Conservation (phyloP, 2,888 invertebrate genomes). For the Scaptomyza polygonia region DNA sequence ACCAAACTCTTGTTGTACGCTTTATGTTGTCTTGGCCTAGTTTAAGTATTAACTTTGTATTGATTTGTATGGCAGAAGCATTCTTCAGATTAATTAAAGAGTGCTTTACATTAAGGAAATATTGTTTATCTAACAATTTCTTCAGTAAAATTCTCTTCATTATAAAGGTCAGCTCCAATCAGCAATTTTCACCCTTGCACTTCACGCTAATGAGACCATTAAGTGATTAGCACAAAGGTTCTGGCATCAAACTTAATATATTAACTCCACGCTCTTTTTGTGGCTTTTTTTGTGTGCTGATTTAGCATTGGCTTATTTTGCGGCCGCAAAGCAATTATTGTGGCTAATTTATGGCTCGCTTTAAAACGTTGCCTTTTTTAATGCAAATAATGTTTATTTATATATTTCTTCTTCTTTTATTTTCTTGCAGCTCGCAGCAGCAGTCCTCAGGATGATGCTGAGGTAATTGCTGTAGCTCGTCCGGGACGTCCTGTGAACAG, state of each 20-base stretch:
- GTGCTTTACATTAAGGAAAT: no score
- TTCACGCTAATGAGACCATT: slow-evolving; percentile 65
- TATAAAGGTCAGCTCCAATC: slow-evolving; percentile 33
- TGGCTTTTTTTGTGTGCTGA: slow-evolving; percentile 57
- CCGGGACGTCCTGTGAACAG: slow-evolving; percentile 20
- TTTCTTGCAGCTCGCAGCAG: slow-evolving; percentile 73
- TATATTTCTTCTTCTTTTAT: slow-evolving; percentile 19
- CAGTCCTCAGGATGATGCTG: slow-evolving; percentile 81
- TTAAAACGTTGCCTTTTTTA: no score
- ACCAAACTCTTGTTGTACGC: background rate
- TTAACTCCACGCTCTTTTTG: slow-evolving; percentile 9
- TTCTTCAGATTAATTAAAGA: no score
- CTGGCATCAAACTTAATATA: background rate
- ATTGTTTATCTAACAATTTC: no score
- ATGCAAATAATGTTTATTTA: no score
- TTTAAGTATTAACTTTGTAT: slow-evolving; percentile 13
- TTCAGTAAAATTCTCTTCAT: background rate
- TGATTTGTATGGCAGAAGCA: background rate
- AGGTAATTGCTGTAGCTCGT: slow-evolving; percentile 76
- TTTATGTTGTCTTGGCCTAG: slow-evolving; percentile 44
- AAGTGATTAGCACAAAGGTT: slow-evolving; percentile 47
- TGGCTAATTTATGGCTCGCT: slow-evolving; percentile 44
- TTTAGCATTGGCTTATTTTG: slow-evolving; percentile 49
- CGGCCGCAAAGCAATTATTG: slow-evolving; percentile 20
- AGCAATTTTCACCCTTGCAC: slow-evolving; percentile 1